These are phyloP conservation scores for Drosophila fuyamai DNA, from an alignment of 1,140 invertebrate genomes.

Conservation along the genomic window DNA sequence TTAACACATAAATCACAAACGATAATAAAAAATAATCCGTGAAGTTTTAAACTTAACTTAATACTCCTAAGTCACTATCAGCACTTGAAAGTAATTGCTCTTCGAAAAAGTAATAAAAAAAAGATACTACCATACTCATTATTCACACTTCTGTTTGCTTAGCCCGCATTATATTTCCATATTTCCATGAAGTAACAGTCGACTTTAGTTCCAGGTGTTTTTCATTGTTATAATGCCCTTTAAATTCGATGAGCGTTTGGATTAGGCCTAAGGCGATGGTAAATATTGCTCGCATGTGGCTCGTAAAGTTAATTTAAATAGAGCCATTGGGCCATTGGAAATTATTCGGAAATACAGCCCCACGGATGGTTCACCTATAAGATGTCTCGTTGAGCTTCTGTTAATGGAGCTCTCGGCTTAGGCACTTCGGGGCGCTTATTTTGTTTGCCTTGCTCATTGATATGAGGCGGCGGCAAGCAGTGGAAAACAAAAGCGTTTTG, in stretches of 20 bases:
- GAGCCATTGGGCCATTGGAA: slow-evolving; percentile 27
- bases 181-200: slow-evolving; percentile 11
- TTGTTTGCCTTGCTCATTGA: slow-evolving; percentile 49
- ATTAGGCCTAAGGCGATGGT: slow-evolving; percentile 28
- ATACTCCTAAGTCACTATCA: slow-evolving; percentile 2
- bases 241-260: slow-evolving; percentile 22
- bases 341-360: slow-evolving; percentile 24
- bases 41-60: neutral
- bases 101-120: slow-evolving; percentile 24
- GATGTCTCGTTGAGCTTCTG: slow-evolving; percentile 42
- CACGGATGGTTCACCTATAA: slow-evolving; percentile 17
- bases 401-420: slow-evolving; percentile 51
- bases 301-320: slow-evolving; percentile 44
- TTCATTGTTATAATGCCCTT: slow-evolving; percentile 11
- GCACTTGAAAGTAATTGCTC: neutral
- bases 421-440: slow-evolving; percentile 42
- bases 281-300: slow-evolving; percentile 13
- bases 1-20: slow-evolving; percentile 9
- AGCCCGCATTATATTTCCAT: slow-evolving; percentile 25
- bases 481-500: slow-evolving; percentile 66
- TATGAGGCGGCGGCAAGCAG: slow-evolving; percentile 30
- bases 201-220: slow-evolving; percentile 18
- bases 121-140: slow-evolving; percentile 11
- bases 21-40: neutral
- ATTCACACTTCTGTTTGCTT: slow-evolving; percentile 23